These are phyloP conservation scores for Platorchestia sp. DNA, from an alignment of 1,140 invertebrate genomes.

Conservation along the genomic window DNA sequence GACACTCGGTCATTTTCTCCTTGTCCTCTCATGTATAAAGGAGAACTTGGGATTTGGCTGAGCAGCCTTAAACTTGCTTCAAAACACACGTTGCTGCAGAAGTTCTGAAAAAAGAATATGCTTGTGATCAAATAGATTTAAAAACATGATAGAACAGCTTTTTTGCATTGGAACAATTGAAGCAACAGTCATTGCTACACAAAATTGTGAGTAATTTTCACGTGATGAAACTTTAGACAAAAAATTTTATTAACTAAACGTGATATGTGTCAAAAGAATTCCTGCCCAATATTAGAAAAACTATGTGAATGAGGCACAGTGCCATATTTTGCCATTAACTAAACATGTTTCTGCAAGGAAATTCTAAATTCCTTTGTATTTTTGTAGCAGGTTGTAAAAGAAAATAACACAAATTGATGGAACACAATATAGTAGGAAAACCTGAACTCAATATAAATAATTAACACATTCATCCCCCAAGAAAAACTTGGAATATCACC, in stretches of 20 bases:
- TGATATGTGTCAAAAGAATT: neutral
- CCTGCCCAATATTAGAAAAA: too few relatives aligned
- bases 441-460: too few relatives aligned
- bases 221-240: neutral
- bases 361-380: too few relatives aligned
- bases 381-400: too few relatives aligned
- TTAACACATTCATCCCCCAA: too few relatives aligned
- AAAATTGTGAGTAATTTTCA: neutral
- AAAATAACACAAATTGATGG: too few relatives aligned
- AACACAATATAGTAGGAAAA: too few relatives aligned
- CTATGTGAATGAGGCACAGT: neutral
- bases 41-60: slow-evolving; percentile 4
- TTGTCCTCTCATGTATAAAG: neutral
- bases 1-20: neutral
- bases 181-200: neutral
- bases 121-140: neutral
- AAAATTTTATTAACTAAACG: neutral
- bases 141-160: too few relatives aligned
- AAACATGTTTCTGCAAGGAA: too few relatives aligned
- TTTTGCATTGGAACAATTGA: too few relatives aligned
- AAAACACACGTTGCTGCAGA: slow-evolving; percentile 44
- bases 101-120: slow-evolving; percentile 31
- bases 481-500: too few relatives aligned
- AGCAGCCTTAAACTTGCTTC: neutral
- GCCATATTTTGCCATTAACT: too few relatives aligned